These are phyloP conservation scores for Cordylochernes scorpioides DNA, from an alignment of 2,888 invertebrate genomes.

Conservation along the genomic window DNA sequence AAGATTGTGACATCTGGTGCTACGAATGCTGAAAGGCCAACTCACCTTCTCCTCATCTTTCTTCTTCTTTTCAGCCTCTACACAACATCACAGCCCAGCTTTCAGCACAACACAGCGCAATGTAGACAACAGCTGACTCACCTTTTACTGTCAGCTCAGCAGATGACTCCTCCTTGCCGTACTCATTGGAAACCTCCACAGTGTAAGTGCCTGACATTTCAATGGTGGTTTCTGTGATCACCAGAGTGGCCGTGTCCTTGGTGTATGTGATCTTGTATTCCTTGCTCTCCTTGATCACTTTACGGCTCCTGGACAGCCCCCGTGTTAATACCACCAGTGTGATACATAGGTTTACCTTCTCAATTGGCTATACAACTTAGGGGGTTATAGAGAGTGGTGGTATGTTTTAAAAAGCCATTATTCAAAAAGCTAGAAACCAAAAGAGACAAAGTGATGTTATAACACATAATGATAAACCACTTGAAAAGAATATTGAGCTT, in stretches of 20 bases:
- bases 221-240: conserved; percentile 40
- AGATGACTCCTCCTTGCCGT: conserved; percentile 61
- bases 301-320: conserved; percentile 28
- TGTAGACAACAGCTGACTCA: too few species aligned
- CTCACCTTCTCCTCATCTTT: too few species aligned
- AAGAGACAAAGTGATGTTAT: background rate
- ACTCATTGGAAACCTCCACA: conserved; percentile 63
- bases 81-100: too few species aligned
- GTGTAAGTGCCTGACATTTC: conserved; percentile 54
- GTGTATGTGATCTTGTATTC: conserved; percentile 54
- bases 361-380: background rate
- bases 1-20: too few species aligned
- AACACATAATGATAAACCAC: too few species aligned
- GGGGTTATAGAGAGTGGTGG: background rate
- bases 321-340: conserved; percentile 1
- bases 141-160: conserved; percentile 53
- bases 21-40: too few species aligned
- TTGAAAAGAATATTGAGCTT: background rate
- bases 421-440: background rate
- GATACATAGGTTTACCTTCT: background rate
- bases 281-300: conserved; percentile 45
- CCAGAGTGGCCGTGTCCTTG: conserved; percentile 48
- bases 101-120: too few species aligned
- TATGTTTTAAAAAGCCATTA: background rate
- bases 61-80: too few species aligned